Conservation (phyloP, 2,797 vertebrate species). For the Coccyzus lansbergi region DNA sequence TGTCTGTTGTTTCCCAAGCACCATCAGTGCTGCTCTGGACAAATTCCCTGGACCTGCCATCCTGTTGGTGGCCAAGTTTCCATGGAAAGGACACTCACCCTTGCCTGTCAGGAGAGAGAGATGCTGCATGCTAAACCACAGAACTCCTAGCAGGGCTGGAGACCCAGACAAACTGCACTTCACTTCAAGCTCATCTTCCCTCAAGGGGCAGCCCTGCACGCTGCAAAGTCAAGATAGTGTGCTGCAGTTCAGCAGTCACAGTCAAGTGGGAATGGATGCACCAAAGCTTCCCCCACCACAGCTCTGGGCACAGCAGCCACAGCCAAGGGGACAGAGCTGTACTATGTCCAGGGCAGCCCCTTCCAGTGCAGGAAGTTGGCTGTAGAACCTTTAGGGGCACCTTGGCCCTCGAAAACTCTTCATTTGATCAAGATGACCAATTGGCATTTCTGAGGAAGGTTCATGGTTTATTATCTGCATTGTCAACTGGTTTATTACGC, state of each 20-base stretch:
- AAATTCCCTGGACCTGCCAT: neutral
- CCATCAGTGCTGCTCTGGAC: neutral
- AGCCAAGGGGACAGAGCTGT: neutral
- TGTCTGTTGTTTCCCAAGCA: neutral
- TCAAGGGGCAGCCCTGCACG: rapidly evolving
- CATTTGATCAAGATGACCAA: neutral
- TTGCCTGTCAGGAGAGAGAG: neutral
- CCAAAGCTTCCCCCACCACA: neutral
- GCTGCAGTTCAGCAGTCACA: neutral
- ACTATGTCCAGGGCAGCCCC: neutral
- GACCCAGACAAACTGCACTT: neutral
- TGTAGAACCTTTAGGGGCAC: neutral
- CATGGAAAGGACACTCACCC: neutral
- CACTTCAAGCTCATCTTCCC: rapidly evolving
- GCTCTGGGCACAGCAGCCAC: neutral
- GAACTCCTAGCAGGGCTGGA: neutral
- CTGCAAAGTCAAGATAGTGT: neutral
- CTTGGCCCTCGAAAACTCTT: neutral
- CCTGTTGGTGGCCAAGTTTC: neutral
- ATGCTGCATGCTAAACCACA: neutral
- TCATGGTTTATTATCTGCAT: rapidly evolving
- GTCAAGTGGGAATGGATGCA: rapidly evolving
- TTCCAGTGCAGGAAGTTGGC: neutral
- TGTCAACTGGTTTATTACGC: neutral
- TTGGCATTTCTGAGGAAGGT: neutral